Evolutionary conservation across 2,797 vertebrate species (phyloP).

Genomic region (Artibeus jamaicensis): DNA sequence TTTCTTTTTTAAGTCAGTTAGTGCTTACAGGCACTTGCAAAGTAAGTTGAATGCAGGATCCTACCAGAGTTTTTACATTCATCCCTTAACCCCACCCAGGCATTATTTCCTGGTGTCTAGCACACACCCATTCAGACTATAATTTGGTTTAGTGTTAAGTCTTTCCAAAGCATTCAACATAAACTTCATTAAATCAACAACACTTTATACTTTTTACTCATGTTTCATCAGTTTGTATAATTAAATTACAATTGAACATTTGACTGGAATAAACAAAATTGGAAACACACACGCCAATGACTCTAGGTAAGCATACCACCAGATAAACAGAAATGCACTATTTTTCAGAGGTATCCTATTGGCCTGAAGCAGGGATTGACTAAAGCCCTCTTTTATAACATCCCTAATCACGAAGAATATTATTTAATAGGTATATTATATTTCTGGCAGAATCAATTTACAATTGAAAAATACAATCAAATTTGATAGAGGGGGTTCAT

Average conservation of each 20-base stretch:
- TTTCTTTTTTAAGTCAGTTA: neutral
- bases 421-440: neutral
- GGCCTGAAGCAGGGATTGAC: neutral
- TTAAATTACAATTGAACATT: conserved; percentile 53
- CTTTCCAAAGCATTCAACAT: conserved; percentile 28
- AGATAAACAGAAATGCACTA: conserved; percentile 11
- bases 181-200: conserved; percentile 43
- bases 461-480: conserved; percentile 24
- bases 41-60: neutral
- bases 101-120: neutral
- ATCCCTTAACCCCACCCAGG: neutral
- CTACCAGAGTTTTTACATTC: conserved; percentile 22
- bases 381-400: neutral
- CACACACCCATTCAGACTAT: neutral
- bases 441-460: conserved; percentile 33
- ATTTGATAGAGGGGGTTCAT: neutral
- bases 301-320: neutral
- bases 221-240: conserved; percentile 52
- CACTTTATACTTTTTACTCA: neutral
- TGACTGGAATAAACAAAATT: conserved; percentile 34
- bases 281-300: conserved; percentile 63
- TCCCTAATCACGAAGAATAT: neutral
- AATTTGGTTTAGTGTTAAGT: conserved; percentile 44
- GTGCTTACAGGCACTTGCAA: neutral
- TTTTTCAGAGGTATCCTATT: conserved; percentile 22